Conservation (phyloP, 2,888 invertebrate genomes). For the Muscina levida region DNA sequence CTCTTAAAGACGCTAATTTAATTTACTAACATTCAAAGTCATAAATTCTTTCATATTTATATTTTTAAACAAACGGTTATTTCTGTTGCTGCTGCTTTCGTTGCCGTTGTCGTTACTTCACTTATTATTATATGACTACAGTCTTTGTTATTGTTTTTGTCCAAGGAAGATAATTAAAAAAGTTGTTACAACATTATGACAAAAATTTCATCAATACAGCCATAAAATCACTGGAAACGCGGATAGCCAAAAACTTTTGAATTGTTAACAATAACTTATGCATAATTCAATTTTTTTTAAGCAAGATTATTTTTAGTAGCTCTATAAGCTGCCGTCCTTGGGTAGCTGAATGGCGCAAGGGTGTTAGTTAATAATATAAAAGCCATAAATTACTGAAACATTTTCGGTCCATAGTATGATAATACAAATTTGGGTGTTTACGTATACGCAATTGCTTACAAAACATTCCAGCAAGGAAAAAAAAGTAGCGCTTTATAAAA, state of each 20-base stretch:
- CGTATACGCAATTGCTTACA: too few species aligned
- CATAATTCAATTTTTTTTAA: constrained; percentile 40
- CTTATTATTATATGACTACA: too few species aligned
- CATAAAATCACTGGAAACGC: constrained; percentile 14
- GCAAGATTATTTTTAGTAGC: constrained; percentile 13
- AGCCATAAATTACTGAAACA: too few species aligned
- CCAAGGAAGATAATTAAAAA: constrained; percentile 57
- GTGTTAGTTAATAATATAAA: too few species aligned
- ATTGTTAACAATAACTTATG: constrained; percentile 55
- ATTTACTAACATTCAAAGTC: too few species aligned
- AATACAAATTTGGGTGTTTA: too few species aligned
- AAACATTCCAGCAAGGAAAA: too few species aligned
- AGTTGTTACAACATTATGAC: constrained; percentile 54
- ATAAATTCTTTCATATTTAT: too few species aligned
- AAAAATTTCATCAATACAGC: constrained; percentile 24
- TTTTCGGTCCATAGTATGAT: too few species aligned
- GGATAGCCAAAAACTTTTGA: constrained; percentile 45
- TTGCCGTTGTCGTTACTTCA: not conserved
- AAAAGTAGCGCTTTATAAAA: too few species aligned
- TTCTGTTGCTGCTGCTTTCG: not conserved
- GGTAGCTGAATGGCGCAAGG: not conserved
- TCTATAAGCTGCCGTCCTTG: constrained; percentile 5
- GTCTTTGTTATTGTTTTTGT: constrained; percentile 31
- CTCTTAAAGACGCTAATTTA: too few species aligned
- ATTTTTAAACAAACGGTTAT: not conserved